Percentiles rank a stretch among this genome's conserved stretches.
Evolutionary conservation across 2,797 vertebrate species (phyloP).

Genomic region (Synaphobranchus kaupii): DNA sequence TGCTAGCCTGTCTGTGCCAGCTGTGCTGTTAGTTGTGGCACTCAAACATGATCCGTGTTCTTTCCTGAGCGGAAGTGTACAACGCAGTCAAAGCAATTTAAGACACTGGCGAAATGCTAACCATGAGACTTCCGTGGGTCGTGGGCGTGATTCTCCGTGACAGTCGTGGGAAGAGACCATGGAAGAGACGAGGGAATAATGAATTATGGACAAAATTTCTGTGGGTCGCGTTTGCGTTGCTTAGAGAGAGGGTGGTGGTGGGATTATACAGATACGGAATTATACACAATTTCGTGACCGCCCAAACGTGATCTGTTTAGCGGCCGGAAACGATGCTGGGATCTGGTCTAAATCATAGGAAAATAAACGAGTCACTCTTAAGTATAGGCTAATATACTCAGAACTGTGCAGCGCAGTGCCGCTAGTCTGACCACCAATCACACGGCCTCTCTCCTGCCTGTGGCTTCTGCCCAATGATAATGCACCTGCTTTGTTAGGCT

Average conservation of each 20-base stretch:
- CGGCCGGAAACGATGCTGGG: not conserved
- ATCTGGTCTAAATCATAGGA: not conserved
- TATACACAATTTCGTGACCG: not conserved
- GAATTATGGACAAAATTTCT: not conserved
- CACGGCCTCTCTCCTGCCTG: no score
- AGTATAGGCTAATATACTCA: no score
- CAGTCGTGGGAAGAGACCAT: not conserved
- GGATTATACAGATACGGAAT: not conserved
- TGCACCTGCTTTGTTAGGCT: no score
- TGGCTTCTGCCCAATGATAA: no score
- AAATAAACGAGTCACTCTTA: not conserved
- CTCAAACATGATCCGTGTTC: no score
- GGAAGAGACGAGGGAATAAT: not conserved
- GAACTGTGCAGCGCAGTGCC: no score
- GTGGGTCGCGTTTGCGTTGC: not conserved
- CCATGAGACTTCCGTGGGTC: not conserved
- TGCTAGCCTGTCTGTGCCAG: no score
- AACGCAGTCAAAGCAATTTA: no score
- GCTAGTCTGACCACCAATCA: no score
- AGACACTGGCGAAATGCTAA: not conserved
- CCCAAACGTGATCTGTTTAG: not conserved
- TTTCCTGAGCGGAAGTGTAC: no score
- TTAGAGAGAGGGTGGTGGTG: not conserved
- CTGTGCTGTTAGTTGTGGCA: no score
- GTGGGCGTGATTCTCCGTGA: not conserved